Evolutionary conservation across 2,888 invertebrate species (phyloP), one percentile per base, ranked within the genome.

Genomic region (Archips xylosteana): DNA sequence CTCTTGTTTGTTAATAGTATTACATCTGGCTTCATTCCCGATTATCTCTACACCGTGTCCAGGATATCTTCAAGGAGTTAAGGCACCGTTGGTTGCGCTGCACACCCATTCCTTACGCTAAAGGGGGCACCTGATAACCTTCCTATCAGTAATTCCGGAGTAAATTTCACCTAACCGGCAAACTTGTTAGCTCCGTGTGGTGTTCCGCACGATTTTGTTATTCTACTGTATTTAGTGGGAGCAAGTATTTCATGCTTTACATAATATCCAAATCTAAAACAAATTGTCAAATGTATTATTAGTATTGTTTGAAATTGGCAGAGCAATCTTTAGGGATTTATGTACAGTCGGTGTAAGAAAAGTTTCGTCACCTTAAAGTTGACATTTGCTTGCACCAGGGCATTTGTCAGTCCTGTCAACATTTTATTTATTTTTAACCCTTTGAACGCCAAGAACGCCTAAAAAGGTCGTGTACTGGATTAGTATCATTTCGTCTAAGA

Each of bases 61-160:
- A 34, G 67, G 45, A 69, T 75, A 76, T 77, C 76, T 76, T 69
- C 67, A 62, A 69, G 74, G 77, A 79, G 80, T 80, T 81, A 80
- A 82, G 80, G 77, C 79, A 80, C 85, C 85, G 83, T 85, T 85
- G 82, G 83, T 85, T 85, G 82, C 80, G 76, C 77, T 77, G 76
- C 76, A 69, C 78, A 77, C 78, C 83, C 85, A 78, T 84, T 79
- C 82, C 82, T 85, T 82, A 85, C 81, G 76, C 79, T 82, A 87
- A 86, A 86, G 88, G 82, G 89, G 89, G 78, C 87, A 85, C 72
- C 67, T 79, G 90, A 90, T 90, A 90, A 90, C 90, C 90, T 70
- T 61, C 34, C 81, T 81, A 80, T 82, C 83, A 76, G 77, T 78
- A 71, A 78, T 79, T 82, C 82, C 82, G 83, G 87, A 84, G 87